Percentiles rank a stretch among this genome's conserved stretches.
These are phyloP conservation scores for Streblospio benedicti DNA, from an alignment of 1,140 invertebrate species.

Conservation along the genomic window DNA sequence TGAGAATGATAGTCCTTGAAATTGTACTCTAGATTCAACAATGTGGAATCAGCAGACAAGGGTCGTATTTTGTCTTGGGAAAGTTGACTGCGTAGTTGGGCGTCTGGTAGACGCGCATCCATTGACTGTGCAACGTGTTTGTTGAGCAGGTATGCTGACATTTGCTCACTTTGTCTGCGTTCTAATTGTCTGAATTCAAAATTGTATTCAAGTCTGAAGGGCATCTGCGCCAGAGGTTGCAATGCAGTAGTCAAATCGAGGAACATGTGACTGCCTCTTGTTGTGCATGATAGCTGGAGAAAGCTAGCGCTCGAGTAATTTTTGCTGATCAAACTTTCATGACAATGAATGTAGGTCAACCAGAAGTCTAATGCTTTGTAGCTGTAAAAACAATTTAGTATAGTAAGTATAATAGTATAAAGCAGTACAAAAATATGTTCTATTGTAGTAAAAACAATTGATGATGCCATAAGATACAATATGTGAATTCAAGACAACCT, in stretches of 20 bases:
- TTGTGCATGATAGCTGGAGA: slow-evolving; percentile 43
- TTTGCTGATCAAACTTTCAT: slow-evolving; percentile 67
- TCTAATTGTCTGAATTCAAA: slow-evolving; percentile 49
- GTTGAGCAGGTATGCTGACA: slow-evolving; percentile 10
- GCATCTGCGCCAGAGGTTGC: slow-evolving; percentile 62
- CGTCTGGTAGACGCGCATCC: not conserved
- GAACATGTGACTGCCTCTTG: slow-evolving; percentile 52
- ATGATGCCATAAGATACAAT: not conserved
- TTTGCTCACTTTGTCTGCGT: not conserved
- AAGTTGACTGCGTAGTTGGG: not conserved
- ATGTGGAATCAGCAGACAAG: not conserved
- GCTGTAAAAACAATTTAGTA: slow-evolving; percentile 47
- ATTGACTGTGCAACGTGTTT: slow-evolving; percentile 1
- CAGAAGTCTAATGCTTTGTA: slow-evolving; percentile 71
- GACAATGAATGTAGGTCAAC: slow-evolving; percentile 67
- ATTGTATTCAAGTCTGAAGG: slow-evolving; percentile 68
- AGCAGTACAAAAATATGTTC: not conserved
- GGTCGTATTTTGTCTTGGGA: no score
- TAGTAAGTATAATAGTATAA: not conserved
- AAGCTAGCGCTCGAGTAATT: slow-evolving; percentile 66
- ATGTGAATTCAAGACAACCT: not conserved
- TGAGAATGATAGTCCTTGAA: not conserved
- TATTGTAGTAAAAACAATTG: not conserved
- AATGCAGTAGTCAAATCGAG: slow-evolving; percentile 63
- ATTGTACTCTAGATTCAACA: not conserved